Base-by-base conservation (phyloP, 2,888 invertebrate genomes). In the Schizotus pectinicornis region DNA sequence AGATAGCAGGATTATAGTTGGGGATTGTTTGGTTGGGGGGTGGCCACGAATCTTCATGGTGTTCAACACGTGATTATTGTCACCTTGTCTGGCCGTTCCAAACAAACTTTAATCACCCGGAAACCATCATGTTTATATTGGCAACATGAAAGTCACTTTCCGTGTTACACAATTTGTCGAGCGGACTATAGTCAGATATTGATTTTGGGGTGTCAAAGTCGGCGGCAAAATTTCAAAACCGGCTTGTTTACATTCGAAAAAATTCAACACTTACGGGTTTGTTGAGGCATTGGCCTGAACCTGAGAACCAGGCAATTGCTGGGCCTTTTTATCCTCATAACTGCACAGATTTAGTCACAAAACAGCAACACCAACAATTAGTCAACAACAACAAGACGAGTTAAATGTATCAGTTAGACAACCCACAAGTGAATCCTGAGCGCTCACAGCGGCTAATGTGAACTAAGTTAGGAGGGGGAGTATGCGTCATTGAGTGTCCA, bases 271-370 rank as follows among this genome's bases (percentile, higher is more conserved):
- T 60, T 48, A 70, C 71, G 65, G 59, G 57, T 60, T 57, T 41
- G 61, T 68, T 76, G 74, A 55, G 76, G 81, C 60, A 84, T 72
- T 12, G 86, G 86, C 75, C 84, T 82, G 70, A 86, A 84, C 73
- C 85, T 81, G 55, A 87, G 80, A 66, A 87, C 84, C 68, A 87
- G 81, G 77, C 86, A 87, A 69, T 85, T 84, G 66, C 85, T 84
- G 76, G 85, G 84, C 78, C 86, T 82, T 81, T 86, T 87, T 74
- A 86, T 83, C 81, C 86, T 84, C 86, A 87, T 87, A 39, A 61
- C 64, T 36, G 35, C 14, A 36, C 30, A 39, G 45, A 14, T 42
- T 36, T 58, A 54, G 39, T 53, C 46, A 57, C 55, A 34, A 34
- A 53, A 47, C 48, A 50, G 45, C 58, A 56, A 37, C 56, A 61